A percentile compares a stretch with the other conserved stretches of the same genome.
These are phyloP conservation scores for Cataglyphis livida DNA, from an alignment of 2,888 invertebrate species.

Conservation along the genomic window DNA sequence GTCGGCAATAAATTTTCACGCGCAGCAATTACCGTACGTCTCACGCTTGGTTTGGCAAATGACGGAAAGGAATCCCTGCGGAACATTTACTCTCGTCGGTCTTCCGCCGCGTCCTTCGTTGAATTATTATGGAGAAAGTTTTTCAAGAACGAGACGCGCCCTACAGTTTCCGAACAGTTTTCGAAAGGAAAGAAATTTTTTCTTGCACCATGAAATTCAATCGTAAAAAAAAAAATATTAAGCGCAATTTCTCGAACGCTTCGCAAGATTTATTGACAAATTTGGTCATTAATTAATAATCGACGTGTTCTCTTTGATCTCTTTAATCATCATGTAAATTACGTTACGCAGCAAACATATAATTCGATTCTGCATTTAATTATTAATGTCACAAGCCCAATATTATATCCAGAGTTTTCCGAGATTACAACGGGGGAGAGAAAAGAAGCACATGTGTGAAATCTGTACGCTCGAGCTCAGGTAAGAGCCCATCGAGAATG, in stretches of 20 bases:
- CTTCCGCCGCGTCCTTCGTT: constrained; percentile 63
- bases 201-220: constrained; percentile 53
- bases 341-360: background rate
- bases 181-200: constrained; percentile 7
- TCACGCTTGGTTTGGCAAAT: constrained; percentile 76
- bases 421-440: background rate
- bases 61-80: constrained; percentile 50
- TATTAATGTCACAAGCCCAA: background rate
- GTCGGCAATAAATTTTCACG: constrained; percentile 53
- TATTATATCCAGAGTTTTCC: background rate
- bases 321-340: constrained; percentile 20
- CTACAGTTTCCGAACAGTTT: constrained; percentile 31
- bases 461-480: constrained; percentile 76
- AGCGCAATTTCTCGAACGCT: constrained; percentile 54
- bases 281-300: constrained; percentile 30
- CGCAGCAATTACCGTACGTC: constrained; percentile 73
- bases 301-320: background rate
- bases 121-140: constrained; percentile 80
- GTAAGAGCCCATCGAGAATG: constrained; percentile 75
- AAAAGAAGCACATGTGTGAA: constrained; percentile 22
- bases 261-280: constrained; percentile 39
- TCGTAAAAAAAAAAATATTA: constrained; percentile 62
- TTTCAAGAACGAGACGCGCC: constrained; percentile 61
- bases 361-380: constrained; percentile 3
- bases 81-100: constrained; percentile 3